These are phyloP conservation scores for Scaptomyza parva DNA, from an alignment of 2,888 invertebrate species.

Conservation along the genomic window DNA sequence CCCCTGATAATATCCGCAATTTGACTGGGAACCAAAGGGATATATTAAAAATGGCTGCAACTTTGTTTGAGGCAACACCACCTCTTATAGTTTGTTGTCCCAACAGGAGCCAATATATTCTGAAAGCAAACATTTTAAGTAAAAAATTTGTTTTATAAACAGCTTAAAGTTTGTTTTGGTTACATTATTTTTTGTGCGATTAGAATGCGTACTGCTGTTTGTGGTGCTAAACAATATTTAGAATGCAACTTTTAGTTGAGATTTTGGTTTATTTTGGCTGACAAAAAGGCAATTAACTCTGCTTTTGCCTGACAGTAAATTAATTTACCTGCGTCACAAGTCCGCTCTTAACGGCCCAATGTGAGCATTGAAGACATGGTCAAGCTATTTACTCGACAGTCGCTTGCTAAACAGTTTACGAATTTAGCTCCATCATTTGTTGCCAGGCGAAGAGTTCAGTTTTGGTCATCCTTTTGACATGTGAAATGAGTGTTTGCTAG, in stretches of 20 bases:
- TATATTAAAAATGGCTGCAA: constrained; percentile 23
- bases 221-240: constrained; percentile 73
- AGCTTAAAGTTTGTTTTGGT: constrained; percentile 21
- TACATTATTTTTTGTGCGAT: no score
- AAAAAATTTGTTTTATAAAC: background rate
- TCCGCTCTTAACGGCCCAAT: constrained; percentile 67
- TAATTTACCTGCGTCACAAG: constrained; percentile 75
- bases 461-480: constrained; percentile 45
- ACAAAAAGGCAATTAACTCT: constrained; percentile 62
- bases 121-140: background rate
- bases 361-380: constrained; percentile 44
- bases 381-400: constrained; percentile 25
- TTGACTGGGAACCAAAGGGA: constrained; percentile 36
- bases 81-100: background rate
- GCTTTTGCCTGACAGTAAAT: constrained; percentile 68
- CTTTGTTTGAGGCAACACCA: background rate
- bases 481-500: constrained; percentile 61
- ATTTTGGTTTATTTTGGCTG: constrained; percentile 60
- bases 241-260: constrained; percentile 70
- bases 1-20: constrained; percentile 69
- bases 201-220: constrained; percentile 31
- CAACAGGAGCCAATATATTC: background rate
- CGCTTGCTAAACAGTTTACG: constrained; percentile 33
- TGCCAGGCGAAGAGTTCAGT: constrained; percentile 5
- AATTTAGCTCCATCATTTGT: constrained; percentile 53